Evolutionary conservation across 2,113 vertebrate species (phyloP).

Genomic region (Alces alces): DNA sequence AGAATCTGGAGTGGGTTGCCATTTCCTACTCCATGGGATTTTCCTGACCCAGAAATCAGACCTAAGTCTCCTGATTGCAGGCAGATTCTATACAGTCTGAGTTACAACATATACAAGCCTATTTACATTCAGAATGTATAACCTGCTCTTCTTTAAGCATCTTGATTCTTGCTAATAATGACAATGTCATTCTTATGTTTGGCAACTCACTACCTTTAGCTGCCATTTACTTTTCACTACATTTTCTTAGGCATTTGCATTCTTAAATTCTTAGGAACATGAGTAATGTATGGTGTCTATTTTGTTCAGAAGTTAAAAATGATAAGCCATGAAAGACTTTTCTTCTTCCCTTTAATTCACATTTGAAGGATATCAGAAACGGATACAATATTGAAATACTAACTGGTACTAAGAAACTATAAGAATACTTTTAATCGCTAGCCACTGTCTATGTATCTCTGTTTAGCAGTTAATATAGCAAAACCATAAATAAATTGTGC

Average conservation of each 20-base stretch:
- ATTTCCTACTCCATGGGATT: background rate
- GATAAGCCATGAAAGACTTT: background rate
- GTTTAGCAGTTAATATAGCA: background rate
- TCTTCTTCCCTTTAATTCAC: background rate
- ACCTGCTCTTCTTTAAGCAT: background rate
- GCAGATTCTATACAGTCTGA: background rate
- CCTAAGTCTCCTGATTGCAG: background rate
- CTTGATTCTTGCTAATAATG: background rate
- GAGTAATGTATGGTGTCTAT: background rate
- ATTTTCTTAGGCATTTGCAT: background rate
- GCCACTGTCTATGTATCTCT: background rate
- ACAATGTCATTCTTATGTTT: background rate
- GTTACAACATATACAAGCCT: background rate
- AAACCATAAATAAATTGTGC: background rate
- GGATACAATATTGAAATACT: background rate
- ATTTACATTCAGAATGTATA: background rate
- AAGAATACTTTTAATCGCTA: background rate
- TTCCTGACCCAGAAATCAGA: background rate
- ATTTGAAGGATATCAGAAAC: background rate
- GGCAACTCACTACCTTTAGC: background rate
- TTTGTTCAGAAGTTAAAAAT: slow-evolving; percentile 17
- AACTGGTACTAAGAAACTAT: background rate
- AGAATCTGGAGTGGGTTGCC: background rate
- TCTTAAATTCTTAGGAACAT: background rate
- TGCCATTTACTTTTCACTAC: background rate